Conservation (phyloP, 2,797 vertebrate genomes). For the Pseudomugil tenellus region DNA sequence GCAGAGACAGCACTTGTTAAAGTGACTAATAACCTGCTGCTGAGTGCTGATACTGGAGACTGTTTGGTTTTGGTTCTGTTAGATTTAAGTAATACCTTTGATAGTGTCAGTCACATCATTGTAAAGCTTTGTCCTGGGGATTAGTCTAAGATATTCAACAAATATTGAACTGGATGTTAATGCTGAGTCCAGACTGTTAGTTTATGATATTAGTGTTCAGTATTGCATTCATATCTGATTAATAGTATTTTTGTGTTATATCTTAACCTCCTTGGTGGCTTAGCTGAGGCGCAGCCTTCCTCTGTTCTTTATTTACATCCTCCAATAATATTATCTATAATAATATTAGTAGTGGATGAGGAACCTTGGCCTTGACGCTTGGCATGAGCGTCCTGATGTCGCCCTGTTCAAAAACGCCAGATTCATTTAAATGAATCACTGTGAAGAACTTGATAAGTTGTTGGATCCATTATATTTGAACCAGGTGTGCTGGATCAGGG, state of each 20-base stretch:
- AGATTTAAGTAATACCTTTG: not conserved
- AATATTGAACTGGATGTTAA: not conserved
- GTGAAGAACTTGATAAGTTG: too few species aligned
- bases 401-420: too few species aligned
- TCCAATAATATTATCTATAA: too few species aligned
- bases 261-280: not conserved
- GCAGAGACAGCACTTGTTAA: conserved; percentile 6
- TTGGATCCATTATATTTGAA: too few species aligned
- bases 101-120: not conserved
- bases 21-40: conserved; percentile 1
- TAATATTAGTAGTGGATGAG: too few species aligned
- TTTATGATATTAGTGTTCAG: not conserved
- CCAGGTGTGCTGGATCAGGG: too few species aligned
- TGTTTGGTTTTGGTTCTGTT: not conserved
- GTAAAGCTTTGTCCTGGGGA: not conserved
- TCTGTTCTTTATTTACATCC: too few species aligned
- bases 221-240: not conserved
- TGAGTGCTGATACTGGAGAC: not conserved
- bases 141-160: not conserved
- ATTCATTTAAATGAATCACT: too few species aligned
- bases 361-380: too few species aligned
- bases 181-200: not conserved
- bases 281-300: not conserved
- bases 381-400: too few species aligned
- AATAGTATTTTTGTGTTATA: not conserved